Evolutionary conservation across 1,140 invertebrate species (phyloP).

Genomic region (Polyergus mexicanus): DNA sequence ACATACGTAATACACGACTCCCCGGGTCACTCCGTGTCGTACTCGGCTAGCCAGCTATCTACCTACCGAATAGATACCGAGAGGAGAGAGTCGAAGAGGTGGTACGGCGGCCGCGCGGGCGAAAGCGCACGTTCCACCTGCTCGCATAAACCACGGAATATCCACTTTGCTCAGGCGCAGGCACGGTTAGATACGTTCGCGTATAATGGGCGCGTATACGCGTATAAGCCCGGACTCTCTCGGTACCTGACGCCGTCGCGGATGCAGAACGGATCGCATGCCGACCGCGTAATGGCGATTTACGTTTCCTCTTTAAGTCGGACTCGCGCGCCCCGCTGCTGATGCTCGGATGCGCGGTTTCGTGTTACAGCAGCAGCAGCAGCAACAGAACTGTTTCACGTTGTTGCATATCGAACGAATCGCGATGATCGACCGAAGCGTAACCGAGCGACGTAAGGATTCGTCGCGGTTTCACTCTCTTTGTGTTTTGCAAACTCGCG

Average conservation of each 20-base stretch:
- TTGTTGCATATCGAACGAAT: conserved; percentile 30
- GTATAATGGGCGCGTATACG: conserved; percentile 63
- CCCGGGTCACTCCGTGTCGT: conserved; percentile 63
- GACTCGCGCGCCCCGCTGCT: neutral
- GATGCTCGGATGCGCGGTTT: neutral
- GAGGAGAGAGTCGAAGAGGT: neutral
- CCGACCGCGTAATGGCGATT: conserved; percentile 63
- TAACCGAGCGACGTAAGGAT: neutral
- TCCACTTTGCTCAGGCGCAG: conserved; percentile 39
- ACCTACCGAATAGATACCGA: conserved; percentile 40
- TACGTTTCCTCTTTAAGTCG: conserved; percentile 47
- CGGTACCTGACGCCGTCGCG: conserved; percentile 24
- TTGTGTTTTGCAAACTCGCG: neutral
- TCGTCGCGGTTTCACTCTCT: neutral
- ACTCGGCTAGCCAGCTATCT: conserved; percentile 15
- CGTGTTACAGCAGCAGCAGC: conserved; percentile 7
- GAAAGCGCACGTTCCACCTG: conserved; percentile 69
- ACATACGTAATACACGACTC: conserved; percentile 67
- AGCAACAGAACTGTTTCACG: neutral
- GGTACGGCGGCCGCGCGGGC: conserved; percentile 44
- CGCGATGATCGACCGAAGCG: conserved; percentile 29
- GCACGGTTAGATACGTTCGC: conserved; percentile 44
- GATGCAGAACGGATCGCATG: conserved; percentile 49
- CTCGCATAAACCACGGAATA: conserved; percentile 61
- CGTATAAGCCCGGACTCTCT: conserved; percentile 34